These are phyloP conservation scores for Pseudocheirus occidentalis DNA, from an alignment of 2,797 vertebrate genomes.

Conservation along the genomic window DNA sequence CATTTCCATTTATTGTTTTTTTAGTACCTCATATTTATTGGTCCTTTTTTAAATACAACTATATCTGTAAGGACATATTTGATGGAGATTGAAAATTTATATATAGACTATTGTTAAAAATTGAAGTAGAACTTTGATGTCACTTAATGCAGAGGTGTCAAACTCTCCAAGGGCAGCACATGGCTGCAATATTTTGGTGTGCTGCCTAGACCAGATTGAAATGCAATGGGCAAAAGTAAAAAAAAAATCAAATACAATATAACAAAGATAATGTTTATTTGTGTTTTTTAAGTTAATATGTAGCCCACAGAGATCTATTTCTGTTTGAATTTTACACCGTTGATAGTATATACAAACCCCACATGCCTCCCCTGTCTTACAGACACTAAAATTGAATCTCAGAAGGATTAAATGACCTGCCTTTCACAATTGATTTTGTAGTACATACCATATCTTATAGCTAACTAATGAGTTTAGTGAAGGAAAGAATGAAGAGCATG, in stretches of 20 bases:
- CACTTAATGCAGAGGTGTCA: not conserved
- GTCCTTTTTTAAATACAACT: not conserved
- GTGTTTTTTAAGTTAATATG: not conserved
- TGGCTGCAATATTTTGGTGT: not conserved
- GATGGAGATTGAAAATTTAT: constrained; percentile 7
- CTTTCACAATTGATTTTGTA: not conserved
- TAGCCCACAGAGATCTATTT: not conserved
- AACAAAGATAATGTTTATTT: not conserved
- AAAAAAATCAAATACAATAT: not conserved
- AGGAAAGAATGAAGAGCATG: not conserved
- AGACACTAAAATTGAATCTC: not conserved
- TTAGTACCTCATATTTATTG: not conserved
- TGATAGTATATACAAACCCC: not conserved
- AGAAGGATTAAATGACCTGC: not conserved
- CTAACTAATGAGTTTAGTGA: not conserved
- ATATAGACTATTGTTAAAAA: constrained; percentile 22
- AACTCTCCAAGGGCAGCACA: not conserved
- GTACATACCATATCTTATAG: not conserved
- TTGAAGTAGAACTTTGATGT: constrained; percentile 11
- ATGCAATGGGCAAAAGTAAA: not conserved
- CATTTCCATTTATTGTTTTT: constrained; percentile 48
- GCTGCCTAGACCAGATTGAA: not conserved
- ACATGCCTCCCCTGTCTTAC: not conserved
- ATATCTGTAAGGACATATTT: not conserved
- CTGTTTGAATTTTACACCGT: not conserved